Conservation (phyloP, 2,888 invertebrate genomes). For the Germaria angustata region DNA sequence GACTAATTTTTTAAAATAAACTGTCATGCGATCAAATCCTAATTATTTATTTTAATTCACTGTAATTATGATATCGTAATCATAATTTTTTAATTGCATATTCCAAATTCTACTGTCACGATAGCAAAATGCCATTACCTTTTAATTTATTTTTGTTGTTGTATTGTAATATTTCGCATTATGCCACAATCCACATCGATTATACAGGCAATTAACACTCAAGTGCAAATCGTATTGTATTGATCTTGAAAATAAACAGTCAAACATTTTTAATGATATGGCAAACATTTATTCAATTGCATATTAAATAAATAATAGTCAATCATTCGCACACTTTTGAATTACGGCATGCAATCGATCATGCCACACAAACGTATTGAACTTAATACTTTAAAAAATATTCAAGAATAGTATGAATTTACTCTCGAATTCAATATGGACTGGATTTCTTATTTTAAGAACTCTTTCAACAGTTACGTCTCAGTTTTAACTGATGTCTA, state of each 20-base stretch:
- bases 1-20: too few relatives aligned
- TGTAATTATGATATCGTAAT: too few relatives aligned
- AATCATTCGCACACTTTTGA: neutral
- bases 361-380: neutral
- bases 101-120: neutral
- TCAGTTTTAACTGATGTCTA: too few relatives aligned
- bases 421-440: too few relatives aligned
- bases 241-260: constrained; percentile 56
- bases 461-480: too few relatives aligned
- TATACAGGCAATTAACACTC: constrained; percentile 42
- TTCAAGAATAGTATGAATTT: neutral
- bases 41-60: too few relatives aligned
- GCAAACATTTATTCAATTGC: neutral
- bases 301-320: neutral
- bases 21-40: too few relatives aligned
- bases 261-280: neutral
- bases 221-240: constrained; percentile 44
- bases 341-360: constrained; percentile 18
- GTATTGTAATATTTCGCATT: neutral
- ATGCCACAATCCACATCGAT: constrained; percentile 4
- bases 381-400: neutral
- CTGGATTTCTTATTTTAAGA: too few relatives aligned
- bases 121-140: neutral
- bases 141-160: neutral
- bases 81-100: neutral